Evolutionary conservation across 2,888 invertebrate genomes (phyloP), one percentile per base, ranked within the genome.

Genomic region (Tenthredo distinguenda): DNA sequence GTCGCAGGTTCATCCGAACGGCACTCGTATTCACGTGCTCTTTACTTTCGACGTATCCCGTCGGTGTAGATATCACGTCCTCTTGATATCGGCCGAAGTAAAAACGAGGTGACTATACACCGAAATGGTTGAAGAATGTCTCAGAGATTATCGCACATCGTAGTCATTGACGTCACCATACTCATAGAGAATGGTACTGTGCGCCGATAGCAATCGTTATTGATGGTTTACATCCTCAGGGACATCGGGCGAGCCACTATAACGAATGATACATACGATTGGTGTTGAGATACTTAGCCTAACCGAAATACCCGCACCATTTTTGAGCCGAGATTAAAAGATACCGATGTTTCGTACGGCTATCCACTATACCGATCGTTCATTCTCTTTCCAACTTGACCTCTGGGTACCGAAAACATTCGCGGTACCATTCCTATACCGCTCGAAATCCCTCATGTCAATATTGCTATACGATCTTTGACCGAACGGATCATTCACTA

Each of bases 141-240:
- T 12, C 10, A 68, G 18, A 21, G 77, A 34, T 77, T 77, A 77
- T 77, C 77, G 77, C 7, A 77, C 47, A 9, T 50, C 55, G 77
- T 77, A 50, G 55, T 77, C 50, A 31, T 77, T 55, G 77, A 77
- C 77, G 77, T 77, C 77, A 77, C 68, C 26, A 15, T 68, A 26
- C 26, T 40, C 40, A 26, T 43, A 12, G 47, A 12, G 74, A 26
- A 34, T 74, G 74, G 74, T n/a, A 43, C 12, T 15, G 72, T 26
- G 26, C 43, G 74, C 10, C 43, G 74, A 74, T 74, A 40, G 74
- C 74, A 43, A 74, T 74, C 74, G 43, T 77, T 77, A 77, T 77
- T 47, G 55, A 77, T 77, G 77, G 55, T 77, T 31, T 55, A 77
- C 77, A 77, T 55, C 55, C n/a, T 47, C 77, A 77, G 77, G 55